Conservation (phyloP, 1,140 invertebrate genomes). For the Oscheius sp. region DNA sequence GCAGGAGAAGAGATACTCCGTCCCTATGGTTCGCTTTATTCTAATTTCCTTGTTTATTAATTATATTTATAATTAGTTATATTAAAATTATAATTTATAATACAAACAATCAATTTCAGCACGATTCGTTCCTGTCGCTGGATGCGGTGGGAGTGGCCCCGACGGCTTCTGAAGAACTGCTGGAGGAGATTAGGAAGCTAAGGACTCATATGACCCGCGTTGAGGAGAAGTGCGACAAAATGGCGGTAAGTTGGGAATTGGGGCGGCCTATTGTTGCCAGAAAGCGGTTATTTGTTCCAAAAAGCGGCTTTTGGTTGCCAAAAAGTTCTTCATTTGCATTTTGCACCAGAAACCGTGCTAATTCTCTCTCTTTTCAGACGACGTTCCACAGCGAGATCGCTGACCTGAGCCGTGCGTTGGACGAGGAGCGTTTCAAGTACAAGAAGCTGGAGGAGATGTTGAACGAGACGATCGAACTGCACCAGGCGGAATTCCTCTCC, state of each 20-base stretch:
- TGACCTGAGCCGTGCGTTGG: constrained; percentile 4
- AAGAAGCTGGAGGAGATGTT: constrained; percentile 24
- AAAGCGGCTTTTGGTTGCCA: no score
- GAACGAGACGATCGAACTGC: constrained; percentile 34
- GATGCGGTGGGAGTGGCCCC: neutral
- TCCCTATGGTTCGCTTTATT: neutral
- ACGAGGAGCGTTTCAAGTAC: constrained; percentile 28
- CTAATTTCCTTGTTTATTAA: neutral
- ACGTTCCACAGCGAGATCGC: neutral
- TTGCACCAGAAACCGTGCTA: neutral
- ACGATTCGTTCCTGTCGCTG: neutral
- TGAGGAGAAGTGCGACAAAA: neutral
- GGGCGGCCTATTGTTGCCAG: no score
- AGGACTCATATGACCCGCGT: neutral
- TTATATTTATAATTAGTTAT: neutral
- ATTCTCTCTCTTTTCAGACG: no score
- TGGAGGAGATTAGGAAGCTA: neutral
- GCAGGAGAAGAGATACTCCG: neutral
- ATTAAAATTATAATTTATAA: no score
- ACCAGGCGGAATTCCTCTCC: constrained; percentile 23
- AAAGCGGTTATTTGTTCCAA: no score
- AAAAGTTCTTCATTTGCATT: neutral
- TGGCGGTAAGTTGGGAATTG: neutral
- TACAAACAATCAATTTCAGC: no score
- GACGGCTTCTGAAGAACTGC: neutral